Evolutionary conservation across 2,113 vertebrate genomes (phyloP).

Genomic region (Onychostruthus taczanowskii): DNA sequence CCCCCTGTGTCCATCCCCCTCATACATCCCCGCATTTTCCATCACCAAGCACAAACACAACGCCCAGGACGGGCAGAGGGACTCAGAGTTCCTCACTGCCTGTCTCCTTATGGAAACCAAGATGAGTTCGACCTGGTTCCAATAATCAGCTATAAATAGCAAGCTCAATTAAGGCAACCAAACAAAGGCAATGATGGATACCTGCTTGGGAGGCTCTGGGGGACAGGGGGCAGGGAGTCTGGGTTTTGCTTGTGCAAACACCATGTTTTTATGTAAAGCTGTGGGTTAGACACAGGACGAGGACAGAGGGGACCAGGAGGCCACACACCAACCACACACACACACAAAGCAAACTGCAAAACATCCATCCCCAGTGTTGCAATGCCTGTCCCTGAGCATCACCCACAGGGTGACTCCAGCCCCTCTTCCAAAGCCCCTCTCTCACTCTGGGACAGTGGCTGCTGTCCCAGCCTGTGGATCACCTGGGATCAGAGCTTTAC

Average conservation of each 20-base stretch:
- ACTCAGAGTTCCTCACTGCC: not conserved
- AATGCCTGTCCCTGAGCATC: not conserved
- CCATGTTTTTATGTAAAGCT: not conserved
- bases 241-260: not conserved
- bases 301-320: not conserved
- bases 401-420: not conserved
- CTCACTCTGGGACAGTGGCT: not conserved
- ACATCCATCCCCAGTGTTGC: rapidly evolving
- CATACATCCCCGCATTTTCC: not conserved
- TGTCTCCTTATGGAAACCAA: conserved; percentile 18
- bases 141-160: conserved; percentile 49
- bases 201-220: not conserved
- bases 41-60: not conserved
- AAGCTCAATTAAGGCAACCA: conserved; percentile 24
- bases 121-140: conserved; percentile 11
- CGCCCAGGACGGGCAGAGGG: rapidly evolving
- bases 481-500: not conserved
- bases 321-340: too few species aligned
- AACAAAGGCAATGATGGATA: conserved; percentile 14
- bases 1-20: too few species aligned
- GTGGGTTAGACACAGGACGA: rapidly evolving
- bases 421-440: not conserved
- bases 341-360: not conserved
- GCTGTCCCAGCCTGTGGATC: not conserved
- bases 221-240: not conserved